Evolutionary conservation across 1,140 invertebrate genomes (phyloP).

Genomic region (Calycopis cecrops): DNA sequence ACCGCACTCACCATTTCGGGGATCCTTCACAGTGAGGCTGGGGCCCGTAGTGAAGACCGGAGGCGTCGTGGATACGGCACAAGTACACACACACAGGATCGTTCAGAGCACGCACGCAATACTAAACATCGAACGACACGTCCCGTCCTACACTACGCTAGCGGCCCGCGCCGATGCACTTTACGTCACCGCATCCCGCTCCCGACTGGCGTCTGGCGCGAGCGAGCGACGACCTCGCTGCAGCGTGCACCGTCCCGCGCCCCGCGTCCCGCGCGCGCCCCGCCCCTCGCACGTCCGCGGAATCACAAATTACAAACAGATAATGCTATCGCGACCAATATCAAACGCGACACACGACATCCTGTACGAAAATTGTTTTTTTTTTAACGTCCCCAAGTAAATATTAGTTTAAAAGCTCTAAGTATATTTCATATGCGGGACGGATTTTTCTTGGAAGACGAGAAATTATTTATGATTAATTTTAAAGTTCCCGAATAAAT

Average conservation of each 20-base stretch:
- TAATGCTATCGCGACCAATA: conserved; percentile 33
- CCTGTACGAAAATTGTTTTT: conserved; percentile 14
- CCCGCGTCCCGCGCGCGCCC: conserved; percentile 35
- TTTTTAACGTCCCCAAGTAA: no score
- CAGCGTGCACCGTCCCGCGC: conserved; percentile 61
- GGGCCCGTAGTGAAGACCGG: conserved; percentile 66
- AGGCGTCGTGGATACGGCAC: conserved; percentile 55
- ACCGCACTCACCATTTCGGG: conserved; percentile 73
- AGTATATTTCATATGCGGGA: no score
- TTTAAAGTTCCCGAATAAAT: no score
- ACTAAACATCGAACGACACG: conserved; percentile 55
- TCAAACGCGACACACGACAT: conserved; percentile 41
- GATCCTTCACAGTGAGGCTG: conserved; percentile 45
- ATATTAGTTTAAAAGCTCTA: no score
- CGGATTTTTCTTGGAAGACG: no score
- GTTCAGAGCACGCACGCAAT: conserved; percentile 51
- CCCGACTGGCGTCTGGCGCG: conserved; percentile 63
- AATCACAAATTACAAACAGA: conserved; percentile 56
- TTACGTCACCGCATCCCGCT: conserved; percentile 74
- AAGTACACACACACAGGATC: conserved; percentile 55
- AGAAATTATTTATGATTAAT: no score
- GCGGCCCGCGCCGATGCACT: conserved; percentile 70
- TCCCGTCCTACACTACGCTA: conserved; percentile 70
- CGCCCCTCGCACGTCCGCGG: conserved; percentile 58
- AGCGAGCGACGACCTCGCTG: conserved; percentile 71